Conservation (phyloP, 1,140 invertebrate genomes). For the Belonocnema kinseyi region DNA sequence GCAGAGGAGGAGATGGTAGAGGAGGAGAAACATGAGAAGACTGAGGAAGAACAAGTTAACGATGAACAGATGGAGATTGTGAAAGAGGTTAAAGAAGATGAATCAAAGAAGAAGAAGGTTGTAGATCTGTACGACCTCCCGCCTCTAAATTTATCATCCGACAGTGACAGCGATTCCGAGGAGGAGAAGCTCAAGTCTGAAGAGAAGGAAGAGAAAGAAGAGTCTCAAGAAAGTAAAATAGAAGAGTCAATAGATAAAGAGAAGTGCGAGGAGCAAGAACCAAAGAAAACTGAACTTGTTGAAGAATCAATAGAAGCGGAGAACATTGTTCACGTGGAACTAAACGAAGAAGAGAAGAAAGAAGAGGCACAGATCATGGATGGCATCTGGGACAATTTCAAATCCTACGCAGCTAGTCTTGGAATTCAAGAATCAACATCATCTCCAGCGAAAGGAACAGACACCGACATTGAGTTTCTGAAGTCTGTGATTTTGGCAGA, state of each 20-base stretch:
- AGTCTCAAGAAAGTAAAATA: constrained; percentile 37
- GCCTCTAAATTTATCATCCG: constrained; percentile 86
- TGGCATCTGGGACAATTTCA: constrained; percentile 90
- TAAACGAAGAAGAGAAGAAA: constrained; percentile 73
- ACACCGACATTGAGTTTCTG: constrained; percentile 57
- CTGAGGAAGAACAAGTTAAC: constrained; percentile 35
- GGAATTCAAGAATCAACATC: constrained; percentile 68
- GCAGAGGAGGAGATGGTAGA: not conserved
- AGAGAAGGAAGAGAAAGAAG: constrained; percentile 55
- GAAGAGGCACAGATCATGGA: constrained; percentile 75
- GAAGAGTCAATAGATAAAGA: constrained; percentile 11
- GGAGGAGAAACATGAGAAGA: not conserved
- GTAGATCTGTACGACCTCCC: constrained; percentile 84
- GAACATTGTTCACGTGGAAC: constrained; percentile 60
- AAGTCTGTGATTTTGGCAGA: constrained; percentile 71
- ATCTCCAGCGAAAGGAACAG: constrained; percentile 35
- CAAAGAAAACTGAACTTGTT: constrained; percentile 27
- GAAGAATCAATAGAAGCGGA: constrained; percentile 36
- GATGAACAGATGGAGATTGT: constrained; percentile 53
- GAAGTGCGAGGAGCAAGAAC: not conserved
- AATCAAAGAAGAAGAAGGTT: constrained; percentile 69
- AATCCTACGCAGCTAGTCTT: constrained; percentile 80
- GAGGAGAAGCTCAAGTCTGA: constrained; percentile 54
- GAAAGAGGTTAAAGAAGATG: constrained; percentile 48
- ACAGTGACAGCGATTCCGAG: constrained; percentile 85